phyloP scores from a whole-genome alignment of 2,888 invertebrate genomes.

The Epistrophe grossulariae region DNA sequence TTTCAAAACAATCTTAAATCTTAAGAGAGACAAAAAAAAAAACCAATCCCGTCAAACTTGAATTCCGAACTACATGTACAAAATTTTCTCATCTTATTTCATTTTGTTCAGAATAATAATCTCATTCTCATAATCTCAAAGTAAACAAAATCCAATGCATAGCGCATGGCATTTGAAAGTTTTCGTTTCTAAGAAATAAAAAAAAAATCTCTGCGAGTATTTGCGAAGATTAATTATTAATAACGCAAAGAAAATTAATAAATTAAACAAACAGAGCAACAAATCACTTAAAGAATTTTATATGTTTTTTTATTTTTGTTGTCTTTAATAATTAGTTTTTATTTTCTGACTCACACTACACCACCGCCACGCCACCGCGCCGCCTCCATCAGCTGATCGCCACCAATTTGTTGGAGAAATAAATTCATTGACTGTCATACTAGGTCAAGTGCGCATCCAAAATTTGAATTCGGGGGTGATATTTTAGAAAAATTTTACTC shows the following conservation, averaged over 20 bases:
- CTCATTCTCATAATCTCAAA: background rate
- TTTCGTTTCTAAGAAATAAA: background rate
- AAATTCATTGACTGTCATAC: no score
- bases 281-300: background rate
- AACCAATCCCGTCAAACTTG: slow-evolving; percentile 21
- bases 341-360: background rate
- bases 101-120: slow-evolving; percentile 6
- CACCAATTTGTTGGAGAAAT: no score
- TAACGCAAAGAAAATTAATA: slow-evolving; percentile 15
- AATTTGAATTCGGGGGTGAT: no score
- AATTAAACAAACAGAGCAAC: slow-evolving; percentile 3
- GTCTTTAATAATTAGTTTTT: background rate
- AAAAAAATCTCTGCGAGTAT: background rate
- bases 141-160: background rate
- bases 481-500: no score
- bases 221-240: slow-evolving; percentile 1
- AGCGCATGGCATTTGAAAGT: slow-evolving; percentile 1
- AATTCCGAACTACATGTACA: background rate
- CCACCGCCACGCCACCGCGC: background rate
- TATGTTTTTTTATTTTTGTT: background rate
- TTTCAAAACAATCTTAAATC: background rate
- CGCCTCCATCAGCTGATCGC: no score
- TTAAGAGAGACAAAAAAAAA: background rate
- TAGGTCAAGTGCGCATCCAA: no score
- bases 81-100: background rate